These are phyloP conservation scores for Leptosomus discolor DNA, from an alignment of 2,113 vertebrate genomes.

Conservation along the genomic window DNA sequence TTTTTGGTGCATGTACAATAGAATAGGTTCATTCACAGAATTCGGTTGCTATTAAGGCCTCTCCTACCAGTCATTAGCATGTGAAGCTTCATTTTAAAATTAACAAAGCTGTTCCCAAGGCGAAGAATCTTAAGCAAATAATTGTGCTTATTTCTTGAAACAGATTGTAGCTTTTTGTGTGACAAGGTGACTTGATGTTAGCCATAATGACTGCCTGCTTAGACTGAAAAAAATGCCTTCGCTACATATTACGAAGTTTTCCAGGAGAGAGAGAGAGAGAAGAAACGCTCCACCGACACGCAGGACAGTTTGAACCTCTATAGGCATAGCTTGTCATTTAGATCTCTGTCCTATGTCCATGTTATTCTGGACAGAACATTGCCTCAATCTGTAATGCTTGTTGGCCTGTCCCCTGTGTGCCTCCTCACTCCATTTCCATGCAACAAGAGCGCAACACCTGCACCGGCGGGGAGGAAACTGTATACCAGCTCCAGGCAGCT, in stretches of 20 bases:
- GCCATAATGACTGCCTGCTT: neutral
- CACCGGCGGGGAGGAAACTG: neutral
- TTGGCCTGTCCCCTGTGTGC: neutral
- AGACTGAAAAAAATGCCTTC: neutral
- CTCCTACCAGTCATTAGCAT: neutral
- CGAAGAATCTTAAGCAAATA: neutral
- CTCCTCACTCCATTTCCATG: neutral
- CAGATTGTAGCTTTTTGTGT: neutral
- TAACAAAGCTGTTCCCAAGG: neutral
- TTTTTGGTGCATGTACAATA: neutral
- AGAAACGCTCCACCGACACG: neutral
- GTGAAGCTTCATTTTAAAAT: neutral
- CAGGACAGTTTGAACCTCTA: neutral
- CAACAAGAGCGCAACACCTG: neutral
- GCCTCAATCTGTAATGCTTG: neutral
- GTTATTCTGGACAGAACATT: neutral
- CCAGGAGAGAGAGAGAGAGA: neutral
- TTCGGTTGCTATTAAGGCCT: neutral
- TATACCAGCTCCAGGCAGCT: neutral
- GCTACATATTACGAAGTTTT: neutral
- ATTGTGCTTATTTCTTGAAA: neutral
- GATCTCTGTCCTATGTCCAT: rapidly evolving
- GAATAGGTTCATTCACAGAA: neutral
- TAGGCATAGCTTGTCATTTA: neutral
- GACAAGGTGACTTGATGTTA: neutral